Percentiles rank a stretch among this genome's conserved stretches.
phyloP scores from a whole-genome alignment of 1,140 invertebrate genomes.

The Plodia interpunctella region DNA sequence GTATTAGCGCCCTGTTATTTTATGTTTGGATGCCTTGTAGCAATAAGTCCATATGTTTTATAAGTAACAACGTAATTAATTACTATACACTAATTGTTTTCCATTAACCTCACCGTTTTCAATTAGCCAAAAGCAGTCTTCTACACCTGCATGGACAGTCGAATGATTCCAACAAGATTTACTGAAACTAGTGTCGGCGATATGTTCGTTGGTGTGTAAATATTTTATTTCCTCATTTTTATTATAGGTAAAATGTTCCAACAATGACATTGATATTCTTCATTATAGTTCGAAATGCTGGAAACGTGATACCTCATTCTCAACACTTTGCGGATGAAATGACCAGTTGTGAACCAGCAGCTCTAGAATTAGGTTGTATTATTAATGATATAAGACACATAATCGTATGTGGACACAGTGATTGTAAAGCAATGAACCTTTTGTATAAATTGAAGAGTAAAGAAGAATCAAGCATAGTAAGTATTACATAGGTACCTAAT shows the following conservation, averaged over 20 bases:
- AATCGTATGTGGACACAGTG: slow-evolving; percentile 97
- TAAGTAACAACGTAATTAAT: too few relatives aligned
- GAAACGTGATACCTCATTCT: slow-evolving; percentile 94
- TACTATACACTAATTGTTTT: background rate
- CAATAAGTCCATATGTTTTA: too few relatives aligned
- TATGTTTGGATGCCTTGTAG: too few relatives aligned
- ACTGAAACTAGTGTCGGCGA: slow-evolving; percentile 97
- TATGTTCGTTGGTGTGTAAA: slow-evolving; percentile 94
- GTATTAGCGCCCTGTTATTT: too few relatives aligned
- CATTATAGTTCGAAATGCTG: slow-evolving; percentile 94
- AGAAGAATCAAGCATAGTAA: slow-evolving; percentile 84
- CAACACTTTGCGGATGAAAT: slow-evolving; percentile 91
- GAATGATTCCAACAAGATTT: slow-evolving; percentile 96
- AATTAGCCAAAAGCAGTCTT: slow-evolving; percentile 95
- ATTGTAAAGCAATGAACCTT: slow-evolving; percentile 98
- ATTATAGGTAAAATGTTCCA: background rate
- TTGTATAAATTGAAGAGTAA: slow-evolving; percentile 89
- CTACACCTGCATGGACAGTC: slow-evolving; percentile 98
- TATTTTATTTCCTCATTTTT: slow-evolving; percentile 1
- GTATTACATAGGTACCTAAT: slow-evolving; percentile 27
- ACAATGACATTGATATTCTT: slow-evolving; percentile 13
- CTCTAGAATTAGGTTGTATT: slow-evolving; percentile 94
- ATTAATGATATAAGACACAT: slow-evolving; percentile 95
- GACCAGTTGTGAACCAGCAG: slow-evolving; percentile 95
- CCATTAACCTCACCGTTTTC: slow-evolving; percentile 3